phyloP scores from a whole-genome alignment of 2,797 vertebrate genomes.

The Coregonus suidteri region DNA sequence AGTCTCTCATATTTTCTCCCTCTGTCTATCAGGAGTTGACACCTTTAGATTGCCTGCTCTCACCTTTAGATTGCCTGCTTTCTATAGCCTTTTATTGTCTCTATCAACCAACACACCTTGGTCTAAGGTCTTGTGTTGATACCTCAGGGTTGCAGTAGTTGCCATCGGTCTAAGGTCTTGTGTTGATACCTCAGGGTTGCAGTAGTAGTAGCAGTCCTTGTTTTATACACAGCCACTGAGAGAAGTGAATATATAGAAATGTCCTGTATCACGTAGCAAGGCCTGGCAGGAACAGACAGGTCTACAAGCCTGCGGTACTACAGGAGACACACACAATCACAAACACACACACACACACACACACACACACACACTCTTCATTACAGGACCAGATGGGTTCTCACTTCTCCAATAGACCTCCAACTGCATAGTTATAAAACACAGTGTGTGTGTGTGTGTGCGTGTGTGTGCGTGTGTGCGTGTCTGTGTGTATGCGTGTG shows the following conservation, averaged over 20 bases:
- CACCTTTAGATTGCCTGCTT: background rate
- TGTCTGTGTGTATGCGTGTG: background rate
- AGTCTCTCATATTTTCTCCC: background rate
- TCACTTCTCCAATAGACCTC: background rate
- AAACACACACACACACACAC: conserved; percentile 1
- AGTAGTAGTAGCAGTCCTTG: background rate
- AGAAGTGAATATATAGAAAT: background rate
- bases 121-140: no score
- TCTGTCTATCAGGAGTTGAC: background rate
- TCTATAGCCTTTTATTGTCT: background rate
- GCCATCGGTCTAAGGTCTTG: no score
- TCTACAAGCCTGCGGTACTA: background rate
- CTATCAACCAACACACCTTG: background rate
- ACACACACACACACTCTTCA: background rate
- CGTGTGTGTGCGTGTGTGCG: background rate
- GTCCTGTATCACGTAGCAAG: background rate
- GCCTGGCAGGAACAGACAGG: conserved; percentile 1
- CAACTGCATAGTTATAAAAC: background rate
- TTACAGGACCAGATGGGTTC: conserved; percentile 22
- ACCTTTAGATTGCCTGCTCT: background rate
- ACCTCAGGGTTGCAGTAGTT: no score
- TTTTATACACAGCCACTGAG: background rate
- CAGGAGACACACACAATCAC: background rate
- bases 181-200: background rate
- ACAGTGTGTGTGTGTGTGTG: background rate